These are phyloP conservation scores for Pycnomerus fuliginosus DNA, from an alignment of 2,888 invertebrate species.

Conservation along the genomic window DNA sequence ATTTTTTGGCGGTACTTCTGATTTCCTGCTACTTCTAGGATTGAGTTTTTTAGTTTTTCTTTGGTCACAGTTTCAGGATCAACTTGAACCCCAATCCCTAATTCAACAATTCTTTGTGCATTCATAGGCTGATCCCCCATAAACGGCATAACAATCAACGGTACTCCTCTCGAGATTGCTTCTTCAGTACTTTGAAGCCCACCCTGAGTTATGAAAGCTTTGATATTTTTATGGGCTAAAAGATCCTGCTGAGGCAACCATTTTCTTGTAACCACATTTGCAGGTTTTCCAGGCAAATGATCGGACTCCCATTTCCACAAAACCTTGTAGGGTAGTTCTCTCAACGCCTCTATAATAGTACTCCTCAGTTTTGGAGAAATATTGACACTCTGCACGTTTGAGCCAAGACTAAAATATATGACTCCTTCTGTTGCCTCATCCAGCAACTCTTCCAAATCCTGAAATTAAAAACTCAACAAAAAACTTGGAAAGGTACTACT, in stretches of 20 bases:
- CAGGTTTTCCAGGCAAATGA: constrained; percentile 18
- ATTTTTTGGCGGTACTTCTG: constrained; percentile 2
- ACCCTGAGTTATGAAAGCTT: constrained; percentile 20
- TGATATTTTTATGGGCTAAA: constrained; percentile 22
- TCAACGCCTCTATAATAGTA: constrained; percentile 22
- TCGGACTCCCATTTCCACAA: constrained; percentile 33
- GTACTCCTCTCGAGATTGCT: constrained; percentile 11
- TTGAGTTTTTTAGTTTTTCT: constrained; percentile 2
- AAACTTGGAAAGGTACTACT: too few relatives aligned
- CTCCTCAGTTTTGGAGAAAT: constrained; percentile 15
- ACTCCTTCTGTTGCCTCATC: constrained; percentile 41
- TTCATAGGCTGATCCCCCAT: constrained; percentile 21
- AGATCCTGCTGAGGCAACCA: constrained; percentile 35
- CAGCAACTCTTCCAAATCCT: constrained; percentile 41
- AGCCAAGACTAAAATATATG: constrained; percentile 47
- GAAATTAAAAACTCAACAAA: too few relatives aligned
- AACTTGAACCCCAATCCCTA: background rate
- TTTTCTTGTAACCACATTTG: constrained; percentile 29
- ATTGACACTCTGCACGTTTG: constrained; percentile 32
- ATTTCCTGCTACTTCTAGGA: constrained; percentile 11
- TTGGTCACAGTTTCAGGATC: constrained; percentile 6
- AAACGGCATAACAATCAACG: constrained; percentile 21
- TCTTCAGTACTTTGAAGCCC: constrained; percentile 19
- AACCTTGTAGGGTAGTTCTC: constrained; percentile 25
- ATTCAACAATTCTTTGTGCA: constrained; percentile 5